A percentile compares a stretch with the other conserved stretches of the same genome.
Evolutionary conservation across 2,113 vertebrate species (phyloP).

Genomic region (Bettongia penicillata): DNA sequence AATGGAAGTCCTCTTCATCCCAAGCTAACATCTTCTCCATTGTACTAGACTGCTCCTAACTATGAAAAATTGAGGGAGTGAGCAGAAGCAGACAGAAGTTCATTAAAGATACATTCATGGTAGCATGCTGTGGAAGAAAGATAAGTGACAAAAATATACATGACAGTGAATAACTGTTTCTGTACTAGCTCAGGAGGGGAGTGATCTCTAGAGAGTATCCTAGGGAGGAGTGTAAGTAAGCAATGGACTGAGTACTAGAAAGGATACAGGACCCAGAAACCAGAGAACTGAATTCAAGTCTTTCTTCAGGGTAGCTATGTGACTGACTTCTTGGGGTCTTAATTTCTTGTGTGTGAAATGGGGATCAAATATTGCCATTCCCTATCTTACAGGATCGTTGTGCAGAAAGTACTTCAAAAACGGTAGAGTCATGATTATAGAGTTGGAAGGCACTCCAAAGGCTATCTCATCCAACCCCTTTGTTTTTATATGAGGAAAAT

Average conservation of each 20-base stretch:
- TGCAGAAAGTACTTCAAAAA: neutral
- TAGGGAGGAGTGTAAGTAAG: neutral
- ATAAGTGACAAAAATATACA: neutral
- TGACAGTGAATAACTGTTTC: neutral
- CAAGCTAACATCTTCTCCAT: neutral
- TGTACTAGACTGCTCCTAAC: neutral
- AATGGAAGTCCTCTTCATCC: neutral
- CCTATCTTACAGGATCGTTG: neutral
- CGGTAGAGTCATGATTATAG: neutral
- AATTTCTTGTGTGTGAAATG: neutral
- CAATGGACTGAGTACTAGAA: neutral
- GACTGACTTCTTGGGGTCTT: neutral
- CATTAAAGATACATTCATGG: neutral
- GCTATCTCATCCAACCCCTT: too few relatives aligned
- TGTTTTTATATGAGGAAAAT: neutral
- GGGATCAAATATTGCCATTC: neutral
- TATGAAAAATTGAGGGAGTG: slow-evolving; percentile 6
- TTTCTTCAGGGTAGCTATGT: neutral
- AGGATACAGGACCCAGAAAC: neutral
- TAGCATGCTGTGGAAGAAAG: neutral
- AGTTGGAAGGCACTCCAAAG: neutral
- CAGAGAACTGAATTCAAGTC: neutral
- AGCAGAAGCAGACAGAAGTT: neutral
- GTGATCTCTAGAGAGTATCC: neutral
- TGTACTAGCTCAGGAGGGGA: neutral